Evolutionary conservation across 2,113 vertebrate genomes (phyloP), one percentile per base, ranked within the genome.

Genomic region (Podilymbus podiceps): DNA sequence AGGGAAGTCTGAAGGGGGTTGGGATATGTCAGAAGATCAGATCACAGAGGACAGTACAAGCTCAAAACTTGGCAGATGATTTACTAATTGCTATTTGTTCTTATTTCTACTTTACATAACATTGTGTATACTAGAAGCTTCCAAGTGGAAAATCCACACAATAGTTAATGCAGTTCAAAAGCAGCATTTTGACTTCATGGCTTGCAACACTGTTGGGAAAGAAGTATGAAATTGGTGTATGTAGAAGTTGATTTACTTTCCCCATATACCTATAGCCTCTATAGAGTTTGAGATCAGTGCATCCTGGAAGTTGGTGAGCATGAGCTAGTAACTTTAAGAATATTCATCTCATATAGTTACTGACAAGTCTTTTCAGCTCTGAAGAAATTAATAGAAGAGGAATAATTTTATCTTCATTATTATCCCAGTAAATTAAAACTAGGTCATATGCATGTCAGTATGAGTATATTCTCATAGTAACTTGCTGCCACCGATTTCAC

Each of bases 41-140:
- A 72, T 63, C 55, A 55, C 33, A 31, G 35, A 91, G 28, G 46
- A 92, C 92, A 85, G 75, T 35, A 56, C 18, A 85, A 78, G 14
- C 35, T 92, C n/a, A 73, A 58, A 93, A 87, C 21, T 69, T 91
- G 50, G 31, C 60, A 95, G 80, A 79, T 90, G 64, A 56, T 80
- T 89, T 91, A 85, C 89, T 92, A 95, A 59, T 80, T 89, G 73
- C 55, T 89, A 69, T 79, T 91, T 96, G 82, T 94, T 95, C 62
- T 72, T 79, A 49, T 77, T 96, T 93, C 69, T 73, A 50, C 20
- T 76, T 90, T 87, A 64, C 46, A 46, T 62, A 31, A 69, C 85
- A 75, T 58, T 75, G 55, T 53, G 44, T 66, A 44, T n/a, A 23
- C 55, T 88, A 85, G 88, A 84, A 94, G 44, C 38, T 93, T 96